These are phyloP conservation scores for Platysteira castanea DNA, from an alignment of 2,113 vertebrate genomes.

Conservation along the genomic window DNA sequence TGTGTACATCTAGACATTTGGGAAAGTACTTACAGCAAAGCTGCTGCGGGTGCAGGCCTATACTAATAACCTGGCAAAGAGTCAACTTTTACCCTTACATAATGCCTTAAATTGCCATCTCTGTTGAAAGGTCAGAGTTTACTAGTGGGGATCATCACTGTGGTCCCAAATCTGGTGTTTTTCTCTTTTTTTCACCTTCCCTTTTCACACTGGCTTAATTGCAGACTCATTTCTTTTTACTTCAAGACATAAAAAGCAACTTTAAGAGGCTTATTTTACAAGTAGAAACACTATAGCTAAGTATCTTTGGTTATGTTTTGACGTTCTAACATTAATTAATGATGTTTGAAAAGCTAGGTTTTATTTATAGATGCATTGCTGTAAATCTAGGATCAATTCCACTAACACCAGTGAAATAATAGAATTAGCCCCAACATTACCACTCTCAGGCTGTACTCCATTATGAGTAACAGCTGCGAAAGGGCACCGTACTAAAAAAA, in stretches of 20 bases:
- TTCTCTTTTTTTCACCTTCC: neutral
- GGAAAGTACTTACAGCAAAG: conserved; percentile 67
- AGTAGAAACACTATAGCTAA: conserved; percentile 44
- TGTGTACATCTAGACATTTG: conserved; percentile 68
- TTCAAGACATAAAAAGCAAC: neutral
- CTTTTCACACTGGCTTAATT: neutral
- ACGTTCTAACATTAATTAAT: conserved; percentile 48
- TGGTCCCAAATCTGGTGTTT: neutral
- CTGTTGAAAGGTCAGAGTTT: conserved; percentile 52
- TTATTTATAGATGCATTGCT: conserved; percentile 48
- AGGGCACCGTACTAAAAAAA: neutral
- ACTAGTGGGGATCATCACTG: neutral
- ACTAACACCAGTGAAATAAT: neutral
- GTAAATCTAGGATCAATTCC: conserved; percentile 55
- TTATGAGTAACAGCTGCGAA: conserved; percentile 32
- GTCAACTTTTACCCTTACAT: conserved; percentile 55
- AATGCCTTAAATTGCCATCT: conserved; percentile 51
- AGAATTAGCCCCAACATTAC: conserved; percentile 13
- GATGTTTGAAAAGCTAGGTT: conserved; percentile 21
- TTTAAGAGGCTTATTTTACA: conserved; percentile 24
- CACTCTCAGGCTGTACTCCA: neutral
- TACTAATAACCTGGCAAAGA: conserved; percentile 59
- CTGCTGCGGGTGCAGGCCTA: conserved; percentile 53
- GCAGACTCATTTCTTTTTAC: neutral
- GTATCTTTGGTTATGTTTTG: conserved; percentile 50